Evolutionary conservation across 2,113 vertebrate genomes (phyloP), one percentile per base, ranked within the genome.

Genomic region (Macaca nemestrina): DNA sequence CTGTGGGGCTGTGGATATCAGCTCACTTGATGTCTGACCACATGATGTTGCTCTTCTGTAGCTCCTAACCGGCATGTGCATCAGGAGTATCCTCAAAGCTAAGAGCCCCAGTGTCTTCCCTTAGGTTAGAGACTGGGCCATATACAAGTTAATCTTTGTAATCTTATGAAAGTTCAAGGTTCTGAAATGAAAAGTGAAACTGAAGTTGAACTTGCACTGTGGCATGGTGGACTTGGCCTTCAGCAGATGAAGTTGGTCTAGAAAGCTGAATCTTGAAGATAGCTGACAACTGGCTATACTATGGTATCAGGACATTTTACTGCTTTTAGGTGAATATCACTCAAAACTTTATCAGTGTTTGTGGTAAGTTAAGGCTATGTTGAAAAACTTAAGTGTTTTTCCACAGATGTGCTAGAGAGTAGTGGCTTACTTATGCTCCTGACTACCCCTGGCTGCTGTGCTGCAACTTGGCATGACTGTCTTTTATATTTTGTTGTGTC

Each of bases 401-500:
- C 14, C 2, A 1, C 2, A 40, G 35, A 4, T 5, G 8, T 32
- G 23, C 32, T 78, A 8, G 7, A 35, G 57, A 2, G 3, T n/a
- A 2, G 14, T 43, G 35, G 35, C 23, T 16, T 86, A 6, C 14
- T 16, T 35, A 5, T 3, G 27, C n/a, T n/a, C 12, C 7, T 27
- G 27, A 73, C 35, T 40, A 16, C 25, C 38, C 3, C 11, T 20
- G 11, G 38, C 40, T 80, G 13, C 64, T 13, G 5, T 45, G n/a
- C 27, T 8, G 76, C 45, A 43, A 48, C 45, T 22, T 40, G 59
- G 35, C 57, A 18, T 55, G 22, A 16, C 25, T 61, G 11, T 73
- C n/a, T 50, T 55, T 68, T 68, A 5, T 64, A 3, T 57, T 72
- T 88, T 79, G 12, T 61, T 22, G 18, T 38, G 8, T 67, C n/a